Conservation (phyloP, 2,797 vertebrate species). For the Setipinna tenuifilis region DNA sequence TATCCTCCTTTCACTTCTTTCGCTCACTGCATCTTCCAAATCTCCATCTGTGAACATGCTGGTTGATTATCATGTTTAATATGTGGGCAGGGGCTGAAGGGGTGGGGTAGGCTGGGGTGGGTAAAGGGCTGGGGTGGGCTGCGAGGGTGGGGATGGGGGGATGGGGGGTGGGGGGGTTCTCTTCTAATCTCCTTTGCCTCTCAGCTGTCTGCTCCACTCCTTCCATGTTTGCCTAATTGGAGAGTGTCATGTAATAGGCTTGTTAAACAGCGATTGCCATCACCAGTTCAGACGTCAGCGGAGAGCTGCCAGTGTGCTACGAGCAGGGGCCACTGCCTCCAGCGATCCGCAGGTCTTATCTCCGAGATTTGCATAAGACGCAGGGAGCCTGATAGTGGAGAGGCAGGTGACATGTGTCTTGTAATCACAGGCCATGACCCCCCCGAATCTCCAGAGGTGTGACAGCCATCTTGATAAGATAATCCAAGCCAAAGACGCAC, state of each 20-base stretch:
- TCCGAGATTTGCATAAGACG: conserved; percentile 52
- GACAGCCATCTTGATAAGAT: conserved; percentile 19
- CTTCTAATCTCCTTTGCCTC: conserved; percentile 89
- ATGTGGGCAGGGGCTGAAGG: conserved; percentile 75
- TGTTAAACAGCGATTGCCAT: conserved; percentile 52
- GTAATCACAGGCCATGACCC: conserved; percentile 43
- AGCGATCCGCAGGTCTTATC: conserved; percentile 44
- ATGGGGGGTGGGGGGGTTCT: conserved; percentile 57
- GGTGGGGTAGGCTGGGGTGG: conserved; percentile 47
- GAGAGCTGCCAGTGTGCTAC: neutral
- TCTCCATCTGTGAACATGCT: conserved; percentile 47
- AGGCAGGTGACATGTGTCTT: conserved; percentile 55
- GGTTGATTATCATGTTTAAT: conserved; percentile 74
- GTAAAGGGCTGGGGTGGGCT: too few species aligned
- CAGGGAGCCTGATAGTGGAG: conserved; percentile 49
- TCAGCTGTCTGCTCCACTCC: conserved; percentile 82
- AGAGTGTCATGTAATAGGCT: conserved; percentile 85
- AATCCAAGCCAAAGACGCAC: neutral
- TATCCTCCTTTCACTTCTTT: neutral
- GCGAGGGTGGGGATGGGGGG: conserved; percentile 65
- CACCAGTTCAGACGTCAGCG: conserved; percentile 49
- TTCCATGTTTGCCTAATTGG: conserved; percentile 75
- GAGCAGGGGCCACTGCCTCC: conserved; percentile 4
- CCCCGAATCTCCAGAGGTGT: neutral
- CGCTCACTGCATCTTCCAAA: conserved; percentile 17